These are phyloP conservation scores for Arctia plantaginis DNA, from an alignment of 2,888 invertebrate genomes.

Conservation along the genomic window DNA sequence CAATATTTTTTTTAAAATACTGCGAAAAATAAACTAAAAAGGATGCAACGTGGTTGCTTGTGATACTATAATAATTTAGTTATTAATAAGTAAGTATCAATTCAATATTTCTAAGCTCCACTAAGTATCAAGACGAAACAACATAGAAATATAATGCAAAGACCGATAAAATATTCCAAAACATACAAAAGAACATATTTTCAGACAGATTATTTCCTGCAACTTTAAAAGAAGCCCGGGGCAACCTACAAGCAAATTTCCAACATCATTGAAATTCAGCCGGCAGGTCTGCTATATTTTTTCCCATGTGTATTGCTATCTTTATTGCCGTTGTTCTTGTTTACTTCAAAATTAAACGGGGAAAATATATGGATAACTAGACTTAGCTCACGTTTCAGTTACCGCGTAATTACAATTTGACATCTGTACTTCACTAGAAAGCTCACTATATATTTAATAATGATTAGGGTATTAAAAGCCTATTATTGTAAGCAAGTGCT, in stretches of 20 bases:
- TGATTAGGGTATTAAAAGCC: too few species aligned
- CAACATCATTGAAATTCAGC: conserved; percentile 44
- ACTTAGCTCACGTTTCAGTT: neutral
- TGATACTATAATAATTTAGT: too few species aligned
- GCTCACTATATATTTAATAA: neutral
- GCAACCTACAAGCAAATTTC: conserved; percentile 35
- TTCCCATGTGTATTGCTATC: conserved; percentile 51
- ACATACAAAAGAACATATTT: conserved; percentile 21
- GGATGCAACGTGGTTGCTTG: too few species aligned
- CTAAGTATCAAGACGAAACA: neutral
- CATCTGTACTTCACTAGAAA: neutral
- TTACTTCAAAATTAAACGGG: neutral
- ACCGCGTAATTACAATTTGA: neutral
- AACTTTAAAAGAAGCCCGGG: conserved; percentile 36
- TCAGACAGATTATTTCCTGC: conserved; percentile 39
- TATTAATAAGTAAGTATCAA: neutral
- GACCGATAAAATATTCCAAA: conserved; percentile 13
- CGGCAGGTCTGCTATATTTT: conserved; percentile 30
- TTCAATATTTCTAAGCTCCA: neutral
- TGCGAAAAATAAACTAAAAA: too few species aligned
- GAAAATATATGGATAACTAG: neutral
- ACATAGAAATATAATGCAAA: neutral
- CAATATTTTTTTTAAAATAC: too few species aligned
- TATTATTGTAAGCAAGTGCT: too few species aligned
- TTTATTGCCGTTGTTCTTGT: conserved; percentile 42